Conservation (phyloP, 2,113 vertebrate species). For the Rhabdornis inornatus region DNA sequence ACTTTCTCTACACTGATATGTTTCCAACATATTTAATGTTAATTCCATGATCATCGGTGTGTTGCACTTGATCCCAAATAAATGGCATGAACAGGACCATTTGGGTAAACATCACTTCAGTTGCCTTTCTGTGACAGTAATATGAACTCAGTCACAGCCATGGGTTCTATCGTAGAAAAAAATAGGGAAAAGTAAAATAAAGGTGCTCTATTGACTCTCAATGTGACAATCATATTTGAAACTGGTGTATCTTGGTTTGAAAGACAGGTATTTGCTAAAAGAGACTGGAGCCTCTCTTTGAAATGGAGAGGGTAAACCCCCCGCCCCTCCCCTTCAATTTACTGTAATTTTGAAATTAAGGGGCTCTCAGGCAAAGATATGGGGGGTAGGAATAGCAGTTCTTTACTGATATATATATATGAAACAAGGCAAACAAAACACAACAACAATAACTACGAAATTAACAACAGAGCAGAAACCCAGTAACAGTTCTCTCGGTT, state of each 20-base stretch:
- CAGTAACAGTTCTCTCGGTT: too few species aligned
- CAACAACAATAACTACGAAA: too few species aligned
- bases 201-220: neutral
- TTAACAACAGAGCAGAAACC: too few species aligned
- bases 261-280: too few species aligned
- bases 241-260: neutral
- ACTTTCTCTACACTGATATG: neutral
- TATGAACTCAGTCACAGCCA: neutral
- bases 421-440: too few species aligned
- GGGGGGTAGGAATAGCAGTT: too few species aligned
- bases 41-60: neutral
- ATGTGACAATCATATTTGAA: neutral
- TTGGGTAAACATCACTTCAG: neutral
- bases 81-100: fast-evolving
- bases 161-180: neutral
- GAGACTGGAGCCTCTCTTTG: too few species aligned
- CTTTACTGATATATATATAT: too few species aligned
- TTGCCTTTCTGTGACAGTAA: neutral
- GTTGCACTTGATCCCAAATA: neutral
- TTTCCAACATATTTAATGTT: neutral
- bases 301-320: too few species aligned
- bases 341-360: too few species aligned
- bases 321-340: too few species aligned
- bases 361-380: too few species aligned
- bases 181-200: neutral